Percentiles rank a stretch among this genome's conserved stretches.
phyloP scores from a whole-genome alignment of 2,888 invertebrate species.

The Patella caerulea region DNA sequence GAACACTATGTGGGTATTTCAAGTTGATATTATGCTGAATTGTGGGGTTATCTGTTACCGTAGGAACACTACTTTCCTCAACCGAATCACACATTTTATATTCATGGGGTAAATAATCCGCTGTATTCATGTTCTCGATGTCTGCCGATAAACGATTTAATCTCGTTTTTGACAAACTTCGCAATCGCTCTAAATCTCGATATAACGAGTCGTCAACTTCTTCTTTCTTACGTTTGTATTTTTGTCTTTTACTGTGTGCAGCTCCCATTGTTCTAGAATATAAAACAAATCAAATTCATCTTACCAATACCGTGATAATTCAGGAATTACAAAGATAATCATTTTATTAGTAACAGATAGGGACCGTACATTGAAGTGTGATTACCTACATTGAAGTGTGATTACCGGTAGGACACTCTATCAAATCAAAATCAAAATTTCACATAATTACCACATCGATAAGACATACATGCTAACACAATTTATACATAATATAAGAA shows the following conservation, averaged over 20 bases:
- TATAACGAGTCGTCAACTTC: slow-evolving; percentile 21
- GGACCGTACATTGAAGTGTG: too few relatives aligned
- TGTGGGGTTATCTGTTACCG: background rate
- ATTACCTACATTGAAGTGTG: too few relatives aligned
- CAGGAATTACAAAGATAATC: too few relatives aligned
- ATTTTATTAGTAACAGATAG: too few relatives aligned
- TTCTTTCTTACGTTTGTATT: slow-evolving; percentile 26
- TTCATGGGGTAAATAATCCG: slow-evolving; percentile 8
- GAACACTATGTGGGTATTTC: slow-evolving; percentile 30
- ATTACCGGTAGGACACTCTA: too few relatives aligned
- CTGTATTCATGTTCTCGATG: slow-evolving; percentile 33
- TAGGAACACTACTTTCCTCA: background rate
- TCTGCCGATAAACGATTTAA: slow-evolving; percentile 44
- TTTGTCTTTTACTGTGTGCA: slow-evolving; percentile 24
- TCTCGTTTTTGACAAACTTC: slow-evolving; percentile 20
- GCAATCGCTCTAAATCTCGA: slow-evolving; percentile 18
- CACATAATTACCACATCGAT: too few relatives aligned
- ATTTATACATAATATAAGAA: too few relatives aligned
- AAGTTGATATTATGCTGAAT: background rate
- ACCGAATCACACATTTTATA: background rate
- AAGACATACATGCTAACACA: too few relatives aligned
- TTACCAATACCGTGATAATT: too few relatives aligned
- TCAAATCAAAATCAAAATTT: too few relatives aligned
- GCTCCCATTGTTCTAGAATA: slow-evolving; percentile 22
- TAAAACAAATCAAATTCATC: background rate